A percentile compares a stretch with the other conserved stretches of the same genome.
Evolutionary conservation across 1,140 invertebrate genomes (phyloP).

Genomic region (Zophobas atratus): DNA sequence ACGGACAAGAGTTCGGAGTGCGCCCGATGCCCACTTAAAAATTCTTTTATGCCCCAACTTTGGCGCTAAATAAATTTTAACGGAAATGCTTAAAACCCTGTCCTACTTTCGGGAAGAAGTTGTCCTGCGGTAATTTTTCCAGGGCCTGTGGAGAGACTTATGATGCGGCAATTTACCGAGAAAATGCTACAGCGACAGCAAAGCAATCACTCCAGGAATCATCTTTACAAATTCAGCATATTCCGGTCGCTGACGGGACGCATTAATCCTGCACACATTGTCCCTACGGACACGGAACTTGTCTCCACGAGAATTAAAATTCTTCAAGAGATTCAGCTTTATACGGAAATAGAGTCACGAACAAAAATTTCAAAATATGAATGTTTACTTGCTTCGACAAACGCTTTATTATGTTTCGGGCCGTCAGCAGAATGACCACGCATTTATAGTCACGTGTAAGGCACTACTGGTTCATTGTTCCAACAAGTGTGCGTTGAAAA

Average conservation of each 20-base stretch:
- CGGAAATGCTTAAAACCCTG: slow-evolving; percentile 29
- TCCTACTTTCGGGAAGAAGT: slow-evolving; percentile 23
- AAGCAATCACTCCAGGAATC: slow-evolving; percentile 16
- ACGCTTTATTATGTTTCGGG: too few species aligned
- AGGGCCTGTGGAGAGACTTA: slow-evolving; percentile 9
- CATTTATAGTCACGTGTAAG: too few species aligned
- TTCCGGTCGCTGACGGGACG: slow-evolving; percentile 14
- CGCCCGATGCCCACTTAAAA: slow-evolving; percentile 36
- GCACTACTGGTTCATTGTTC: too few species aligned
- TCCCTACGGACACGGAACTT: not conserved
- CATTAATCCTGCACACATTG: slow-evolving; percentile 13
- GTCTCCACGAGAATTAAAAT: too few species aligned
- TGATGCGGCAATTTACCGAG: slow-evolving; percentile 24
- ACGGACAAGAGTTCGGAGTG: slow-evolving; percentile 15
- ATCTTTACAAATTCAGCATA: slow-evolving; percentile 37
- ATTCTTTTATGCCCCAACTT: slow-evolving; percentile 41
- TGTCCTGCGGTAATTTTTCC: slow-evolving; percentile 22
- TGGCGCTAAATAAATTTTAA: slow-evolving; percentile 41
- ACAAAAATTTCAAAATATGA: not conserved
- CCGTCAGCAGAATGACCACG: too few species aligned
- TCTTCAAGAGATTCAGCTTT: not conserved
- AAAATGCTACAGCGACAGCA: slow-evolving; percentile 18
- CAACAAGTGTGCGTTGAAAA: too few species aligned
- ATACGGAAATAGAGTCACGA: not conserved
- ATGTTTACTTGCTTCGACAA: too few species aligned